These are phyloP conservation scores for Drosophila asahinai DNA, from an alignment of 1,140 invertebrate genomes.

Conservation along the genomic window DNA sequence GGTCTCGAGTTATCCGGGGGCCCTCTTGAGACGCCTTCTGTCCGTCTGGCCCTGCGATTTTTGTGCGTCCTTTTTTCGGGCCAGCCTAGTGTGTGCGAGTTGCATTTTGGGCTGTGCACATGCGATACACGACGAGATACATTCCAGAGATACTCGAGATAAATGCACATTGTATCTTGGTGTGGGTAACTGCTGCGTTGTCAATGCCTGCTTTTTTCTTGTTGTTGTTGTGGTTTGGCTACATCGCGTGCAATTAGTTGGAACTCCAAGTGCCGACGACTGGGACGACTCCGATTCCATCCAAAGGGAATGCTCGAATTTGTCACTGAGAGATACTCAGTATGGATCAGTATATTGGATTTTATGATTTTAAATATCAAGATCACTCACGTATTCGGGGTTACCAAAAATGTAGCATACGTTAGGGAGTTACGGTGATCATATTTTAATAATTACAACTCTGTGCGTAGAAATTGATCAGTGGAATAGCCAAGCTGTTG, in stretches of 20 bases:
- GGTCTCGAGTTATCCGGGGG: slow-evolving; percentile 62
- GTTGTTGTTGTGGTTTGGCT: slow-evolving; percentile 39
- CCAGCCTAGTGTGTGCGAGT: slow-evolving; percentile 10
- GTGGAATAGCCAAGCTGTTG: not conserved
- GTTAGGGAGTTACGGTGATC: not conserved
- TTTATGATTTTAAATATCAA: not conserved
- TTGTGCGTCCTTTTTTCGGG: slow-evolving; percentile 69
- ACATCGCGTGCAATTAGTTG: slow-evolving; percentile 67
- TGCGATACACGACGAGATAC: slow-evolving; percentile 65
- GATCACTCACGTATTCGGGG: fast-evolving
- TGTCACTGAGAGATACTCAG: not conserved
- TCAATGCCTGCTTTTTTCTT: slow-evolving; percentile 40
- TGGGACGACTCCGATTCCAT: not conserved
- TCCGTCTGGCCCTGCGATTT: slow-evolving; percentile 55
- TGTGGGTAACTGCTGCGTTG: slow-evolving; percentile 43
- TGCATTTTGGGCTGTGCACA: slow-evolving; percentile 71
- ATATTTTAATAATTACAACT: not conserved
- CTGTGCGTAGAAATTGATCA: not conserved
- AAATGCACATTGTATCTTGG: slow-evolving; percentile 48
- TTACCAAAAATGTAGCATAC: not conserved
- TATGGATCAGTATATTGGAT: not conserved
- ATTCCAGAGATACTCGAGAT: slow-evolving; percentile 75
- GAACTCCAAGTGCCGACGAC: slow-evolving; percentile 52
- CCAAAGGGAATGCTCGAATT: not conserved
- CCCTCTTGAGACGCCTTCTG: slow-evolving; percentile 33